These are phyloP conservation scores for Proctacanthus coquilletti DNA, from an alignment of 1,140 invertebrate species.

Conservation along the genomic window DNA sequence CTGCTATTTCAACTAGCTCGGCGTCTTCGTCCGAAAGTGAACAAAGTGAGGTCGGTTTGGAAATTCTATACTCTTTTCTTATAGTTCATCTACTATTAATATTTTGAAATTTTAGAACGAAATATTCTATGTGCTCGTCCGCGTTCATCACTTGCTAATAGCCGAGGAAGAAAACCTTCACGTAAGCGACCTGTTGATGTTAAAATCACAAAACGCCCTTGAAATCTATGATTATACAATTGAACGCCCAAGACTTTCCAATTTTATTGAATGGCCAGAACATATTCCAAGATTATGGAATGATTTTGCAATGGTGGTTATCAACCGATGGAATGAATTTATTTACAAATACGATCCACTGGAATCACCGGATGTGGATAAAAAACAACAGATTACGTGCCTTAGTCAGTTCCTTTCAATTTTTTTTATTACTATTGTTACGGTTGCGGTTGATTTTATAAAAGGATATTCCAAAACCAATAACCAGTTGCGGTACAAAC, in stretches of 20 bases:
- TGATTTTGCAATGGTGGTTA: conserved; percentile 46
- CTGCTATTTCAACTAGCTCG: conserved; percentile 13
- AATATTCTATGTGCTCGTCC: conserved; percentile 52
- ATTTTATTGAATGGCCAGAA: conserved; percentile 33
- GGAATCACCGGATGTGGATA: conserved; percentile 36
- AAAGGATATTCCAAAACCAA: conserved; percentile 8
- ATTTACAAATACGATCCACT: conserved; percentile 59
- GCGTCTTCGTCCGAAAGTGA: background rate
- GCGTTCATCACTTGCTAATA: conserved; percentile 59
- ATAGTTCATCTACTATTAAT: background rate
- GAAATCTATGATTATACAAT: conserved; percentile 5
- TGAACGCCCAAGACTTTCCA: conserved; percentile 12
- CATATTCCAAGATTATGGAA: conserved; percentile 48
- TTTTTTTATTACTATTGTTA: conserved; percentile 20
- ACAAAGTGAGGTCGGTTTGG: too few species aligned
- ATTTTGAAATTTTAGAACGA: conserved; percentile 17
- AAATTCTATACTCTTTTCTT: background rate
- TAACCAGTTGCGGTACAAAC: conserved; percentile 9
- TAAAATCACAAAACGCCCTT: conserved; percentile 35
- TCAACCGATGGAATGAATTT: conserved; percentile 65
- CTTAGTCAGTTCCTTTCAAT: conserved; percentile 19
- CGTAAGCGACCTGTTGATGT: conserved; percentile 54
- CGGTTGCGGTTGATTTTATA: conserved; percentile 17
- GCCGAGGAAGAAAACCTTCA: conserved; percentile 49
- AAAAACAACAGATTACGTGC: conserved; percentile 10